Evolutionary conservation across 2,888 invertebrate genomes (phyloP).

Genomic region (Mechanitis messenoides): DNA sequence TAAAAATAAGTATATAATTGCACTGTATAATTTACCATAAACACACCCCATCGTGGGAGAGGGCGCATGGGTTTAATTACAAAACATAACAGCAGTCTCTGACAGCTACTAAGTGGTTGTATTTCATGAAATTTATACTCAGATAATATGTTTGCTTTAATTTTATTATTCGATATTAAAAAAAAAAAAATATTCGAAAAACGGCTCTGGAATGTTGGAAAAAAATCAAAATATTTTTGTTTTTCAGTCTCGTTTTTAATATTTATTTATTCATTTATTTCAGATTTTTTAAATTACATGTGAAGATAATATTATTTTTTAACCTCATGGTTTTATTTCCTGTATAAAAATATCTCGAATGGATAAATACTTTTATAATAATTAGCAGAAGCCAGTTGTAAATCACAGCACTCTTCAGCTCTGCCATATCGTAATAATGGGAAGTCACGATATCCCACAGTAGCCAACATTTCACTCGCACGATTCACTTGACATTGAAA

Average conservation of each 20-base stretch:
- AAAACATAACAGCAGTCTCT: background rate
- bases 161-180: no score
- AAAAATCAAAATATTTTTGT: no score
- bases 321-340: no score
- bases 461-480: constrained; percentile 50
- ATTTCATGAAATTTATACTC: no score
- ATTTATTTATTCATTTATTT: no score
- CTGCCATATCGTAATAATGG: constrained; percentile 36
- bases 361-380: background rate
- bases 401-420: background rate
- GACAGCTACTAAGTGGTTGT: no score
- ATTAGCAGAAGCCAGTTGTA: background rate
- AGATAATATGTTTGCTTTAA: no score
- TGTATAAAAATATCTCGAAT: background rate
- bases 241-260: no score
- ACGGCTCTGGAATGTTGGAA: no score
- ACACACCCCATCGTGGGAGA: constrained; percentile 34
- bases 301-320: no score
- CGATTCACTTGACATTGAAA: constrained; percentile 74
- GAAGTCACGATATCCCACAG: constrained; percentile 57
- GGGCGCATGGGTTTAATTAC: constrained; percentile 28
- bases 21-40: constrained; percentile 21
- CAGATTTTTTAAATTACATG: no score
- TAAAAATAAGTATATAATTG: background rate
- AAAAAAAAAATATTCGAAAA: no score